phyloP scores from a whole-genome alignment of 2,888 invertebrate genomes.

The Hoplodrina blanda region DNA sequence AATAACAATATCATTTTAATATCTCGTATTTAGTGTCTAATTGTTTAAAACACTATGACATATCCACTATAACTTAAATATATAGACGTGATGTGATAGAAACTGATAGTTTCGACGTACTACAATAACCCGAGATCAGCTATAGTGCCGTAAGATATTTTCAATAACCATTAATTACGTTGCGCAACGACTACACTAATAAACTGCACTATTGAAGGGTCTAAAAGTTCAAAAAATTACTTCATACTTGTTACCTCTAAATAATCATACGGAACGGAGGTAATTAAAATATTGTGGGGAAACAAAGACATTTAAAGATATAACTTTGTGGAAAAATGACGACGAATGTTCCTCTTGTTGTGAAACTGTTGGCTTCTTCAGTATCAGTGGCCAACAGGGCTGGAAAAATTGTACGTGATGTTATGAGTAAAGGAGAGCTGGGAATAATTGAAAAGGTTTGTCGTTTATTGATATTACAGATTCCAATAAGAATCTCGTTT shows the following conservation, averaged over 20 bases:
- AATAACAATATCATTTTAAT: too few species aligned
- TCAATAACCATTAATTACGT: too few species aligned
- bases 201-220: too few species aligned
- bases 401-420: slow-evolving; percentile 97
- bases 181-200: too few species aligned
- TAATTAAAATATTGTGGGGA: not conserved
- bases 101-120: too few species aligned
- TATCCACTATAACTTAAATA: too few species aligned
- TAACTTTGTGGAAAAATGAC: slow-evolving; percentile 86
- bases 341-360: slow-evolving; percentile 91
- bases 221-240: too few species aligned
- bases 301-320: slow-evolving; percentile 13
- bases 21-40: too few species aligned
- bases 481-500: not conserved
- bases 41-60: too few species aligned
- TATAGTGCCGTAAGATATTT: too few species aligned
- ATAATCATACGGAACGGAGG: not conserved
- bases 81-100: too few species aligned
- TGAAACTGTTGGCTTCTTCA: slow-evolving; percentile 94
- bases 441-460: slow-evolving; percentile 97
- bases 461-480: not conserved
- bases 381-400: slow-evolving; percentile 95
- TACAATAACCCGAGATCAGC: too few species aligned
- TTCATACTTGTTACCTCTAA: slow-evolving; percentile 1
- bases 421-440: slow-evolving; percentile 96